Conservation (phyloP, 2,797 vertebrate genomes). For the Danionella dracula region DNA sequence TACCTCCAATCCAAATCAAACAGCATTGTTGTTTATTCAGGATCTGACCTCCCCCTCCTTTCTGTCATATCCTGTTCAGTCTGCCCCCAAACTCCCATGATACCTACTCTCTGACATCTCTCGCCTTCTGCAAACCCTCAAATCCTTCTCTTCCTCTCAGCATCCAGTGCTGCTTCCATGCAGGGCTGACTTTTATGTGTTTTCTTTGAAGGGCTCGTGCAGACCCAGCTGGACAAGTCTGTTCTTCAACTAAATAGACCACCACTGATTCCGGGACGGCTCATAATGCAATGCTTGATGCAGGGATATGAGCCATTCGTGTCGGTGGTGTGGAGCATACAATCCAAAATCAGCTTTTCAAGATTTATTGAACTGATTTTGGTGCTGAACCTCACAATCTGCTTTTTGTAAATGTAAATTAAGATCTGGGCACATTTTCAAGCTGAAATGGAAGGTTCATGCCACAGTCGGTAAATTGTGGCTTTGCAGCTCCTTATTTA, state of each 20-base stretch:
- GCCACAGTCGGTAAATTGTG: conserved; percentile 15
- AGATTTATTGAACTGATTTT: conserved; percentile 4
- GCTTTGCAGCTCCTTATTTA: background rate
- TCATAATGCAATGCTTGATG: background rate
- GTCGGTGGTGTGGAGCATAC: background rate
- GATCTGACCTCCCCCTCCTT: background rate
- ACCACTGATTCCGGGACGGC: background rate
- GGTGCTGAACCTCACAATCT: background rate
- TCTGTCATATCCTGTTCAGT: conserved; percentile 14
- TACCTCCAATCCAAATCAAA: conserved; percentile 17
- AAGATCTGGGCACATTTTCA: background rate
- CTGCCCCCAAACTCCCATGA: conserved; percentile 11
- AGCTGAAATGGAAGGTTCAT: background rate
- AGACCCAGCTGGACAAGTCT: conserved; percentile 17
- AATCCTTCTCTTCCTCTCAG: conserved; percentile 5
- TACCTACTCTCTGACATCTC: conserved; percentile 14
- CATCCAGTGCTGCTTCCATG: background rate
- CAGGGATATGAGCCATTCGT: background rate
- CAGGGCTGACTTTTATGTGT: conserved; percentile 25
- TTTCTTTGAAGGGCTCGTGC: conserved; percentile 18
- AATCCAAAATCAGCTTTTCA: background rate
- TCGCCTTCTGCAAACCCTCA: conserved; percentile 11
- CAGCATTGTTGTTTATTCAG: conserved; percentile 23
- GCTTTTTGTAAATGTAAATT: conserved; percentile 4
- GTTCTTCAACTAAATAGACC: conserved; percentile 1